Base-by-base conservation (phyloP, 2,113 vertebrate genomes). In the Pterocles orientalis region DNA sequence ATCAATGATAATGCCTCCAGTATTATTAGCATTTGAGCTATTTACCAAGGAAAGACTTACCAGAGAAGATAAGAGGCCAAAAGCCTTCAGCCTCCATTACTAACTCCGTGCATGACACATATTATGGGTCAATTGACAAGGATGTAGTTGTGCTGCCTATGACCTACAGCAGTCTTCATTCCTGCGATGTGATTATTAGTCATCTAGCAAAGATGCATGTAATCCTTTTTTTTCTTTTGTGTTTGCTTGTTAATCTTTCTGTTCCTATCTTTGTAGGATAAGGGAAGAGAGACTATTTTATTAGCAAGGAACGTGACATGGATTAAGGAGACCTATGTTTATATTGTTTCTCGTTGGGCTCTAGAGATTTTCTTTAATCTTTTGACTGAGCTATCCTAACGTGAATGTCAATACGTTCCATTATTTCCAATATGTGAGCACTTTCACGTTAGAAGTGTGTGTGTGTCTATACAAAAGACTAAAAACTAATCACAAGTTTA, bases 31-130 rank as follows among this genome's bases (percentile, higher is more conserved):
- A 39, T 75, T 62, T 86, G 45, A 89, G 73, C 12, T 86, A 65
- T 69, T 75, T 82, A 45, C 33, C 39, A 72, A 72, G 25, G 36
- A 81, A 77, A 33, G 43, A 68, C 75, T 92, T 94, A 56, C 33
- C 58, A 39, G 77, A 31, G 33, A 86, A 88, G 28, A 14, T 29
- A 33, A 79, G 62, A 86, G 13, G 51, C 17, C 64, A 43, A 16
- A 75, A 92, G 15, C n/a, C 51, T 81, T 92, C 64, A 66, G 36
- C 33, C 60, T 64, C 58, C 50, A 25, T 65, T 72, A 45, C 62
- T 36, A 72, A 69, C 4, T 2, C 20, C 39, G 24, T 1, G 5
- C 1, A 1, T 68, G 39, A 47, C 61, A 45, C 0, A 0, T 5
- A 21, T 10, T 56, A 66, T 36, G 2, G 3, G 39, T 15, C 93